These are phyloP conservation scores for Cyphomyrmex costatus DNA, from an alignment of 1,140 invertebrate species.

Conservation along the genomic window DNA sequence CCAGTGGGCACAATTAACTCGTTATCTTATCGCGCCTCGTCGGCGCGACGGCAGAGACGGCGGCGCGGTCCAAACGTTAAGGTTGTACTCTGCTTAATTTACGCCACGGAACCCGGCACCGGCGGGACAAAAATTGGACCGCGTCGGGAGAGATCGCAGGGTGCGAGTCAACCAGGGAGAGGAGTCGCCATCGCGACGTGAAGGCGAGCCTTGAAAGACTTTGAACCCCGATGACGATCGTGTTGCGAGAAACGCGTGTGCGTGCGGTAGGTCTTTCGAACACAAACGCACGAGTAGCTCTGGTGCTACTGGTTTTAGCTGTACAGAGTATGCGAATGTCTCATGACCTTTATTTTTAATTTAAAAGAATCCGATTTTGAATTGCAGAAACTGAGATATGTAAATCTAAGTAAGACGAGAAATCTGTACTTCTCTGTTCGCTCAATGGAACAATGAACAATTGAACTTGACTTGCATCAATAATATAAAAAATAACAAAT, in stretches of 20 bases:
- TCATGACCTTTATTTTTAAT: too few species aligned
- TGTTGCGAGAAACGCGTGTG: not conserved
- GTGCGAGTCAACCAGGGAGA: constrained; percentile 5
- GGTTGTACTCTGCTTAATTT: constrained; percentile 86
- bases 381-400: not conserved
- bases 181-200: not conserved
- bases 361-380: not conserved
- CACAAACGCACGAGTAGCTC: not conserved
- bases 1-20: constrained; percentile 87
- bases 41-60: constrained; percentile 76
- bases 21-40: constrained; percentile 86
- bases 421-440: too few species aligned
- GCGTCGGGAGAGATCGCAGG: constrained; percentile 6
- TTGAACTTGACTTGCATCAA: not conserved
- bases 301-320: constrained; percentile 27
- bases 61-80: constrained; percentile 85
- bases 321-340: not conserved
- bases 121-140: constrained; percentile 74
- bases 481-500: not conserved
- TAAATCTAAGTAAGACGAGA: not conserved
- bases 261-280: constrained; percentile 6
- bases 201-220: constrained; percentile 37
- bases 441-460: too few species aligned
- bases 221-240: constrained; percentile 29
- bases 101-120: constrained; percentile 78